Percentiles rank a stretch among this genome's conserved stretches.
Conservation (phyloP, 2,888 invertebrate species). For the Sminthurinus aureus region DNA sequence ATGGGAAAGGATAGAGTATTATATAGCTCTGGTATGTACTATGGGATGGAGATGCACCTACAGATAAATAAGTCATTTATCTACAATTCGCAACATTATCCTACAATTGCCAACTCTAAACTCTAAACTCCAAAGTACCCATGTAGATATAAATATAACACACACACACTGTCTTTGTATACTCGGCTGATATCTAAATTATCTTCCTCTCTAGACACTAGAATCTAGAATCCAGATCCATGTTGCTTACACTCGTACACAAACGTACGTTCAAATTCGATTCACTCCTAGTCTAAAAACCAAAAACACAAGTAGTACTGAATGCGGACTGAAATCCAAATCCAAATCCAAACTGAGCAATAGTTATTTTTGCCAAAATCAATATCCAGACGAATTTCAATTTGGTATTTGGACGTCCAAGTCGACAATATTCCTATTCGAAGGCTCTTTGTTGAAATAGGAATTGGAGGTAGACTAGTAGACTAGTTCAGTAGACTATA, state of each 20-base stretch:
- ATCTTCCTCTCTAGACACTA: neutral
- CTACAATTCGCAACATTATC: slow-evolving; percentile 16
- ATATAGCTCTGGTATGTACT: no score
- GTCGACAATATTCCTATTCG: no score
- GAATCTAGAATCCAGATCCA: neutral
- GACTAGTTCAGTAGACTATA: no score
- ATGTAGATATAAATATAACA: no score
- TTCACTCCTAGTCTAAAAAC: neutral
- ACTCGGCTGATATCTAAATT: neutral
- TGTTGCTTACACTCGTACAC: neutral
- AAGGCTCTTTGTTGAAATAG: no score
- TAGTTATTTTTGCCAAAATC: slow-evolving; percentile 21
- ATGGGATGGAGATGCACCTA: slow-evolving; percentile 11
- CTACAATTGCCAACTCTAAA: neutral
- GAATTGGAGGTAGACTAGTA: no score
- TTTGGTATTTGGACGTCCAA: no score
- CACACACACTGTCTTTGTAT: neutral
- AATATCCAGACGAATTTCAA: neutral
- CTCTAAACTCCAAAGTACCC: no score
- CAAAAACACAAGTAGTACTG: neutral
- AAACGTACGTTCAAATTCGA: neutral
- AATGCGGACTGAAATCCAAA: neutral
- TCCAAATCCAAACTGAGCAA: neutral
- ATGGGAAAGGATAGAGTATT: no score
- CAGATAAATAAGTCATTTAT: slow-evolving; percentile 40